Evolutionary conservation across 23 tunicate species (phyloP).

Genomic region (Ascidia mentula): DNA sequence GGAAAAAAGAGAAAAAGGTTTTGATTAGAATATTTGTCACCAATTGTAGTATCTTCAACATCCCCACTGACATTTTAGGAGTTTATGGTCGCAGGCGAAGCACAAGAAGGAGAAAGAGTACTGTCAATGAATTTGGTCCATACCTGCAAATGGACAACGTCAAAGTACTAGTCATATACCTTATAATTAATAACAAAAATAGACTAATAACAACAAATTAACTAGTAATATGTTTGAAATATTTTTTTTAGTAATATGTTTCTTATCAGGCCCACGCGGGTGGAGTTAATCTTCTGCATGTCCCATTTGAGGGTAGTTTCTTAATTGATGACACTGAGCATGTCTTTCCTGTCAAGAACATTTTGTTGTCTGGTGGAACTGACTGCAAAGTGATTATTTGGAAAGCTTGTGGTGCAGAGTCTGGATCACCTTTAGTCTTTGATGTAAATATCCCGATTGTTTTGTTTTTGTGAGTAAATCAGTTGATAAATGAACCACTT

Average conservation of each 20-base stretch:
- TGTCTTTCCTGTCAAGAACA: constrained; percentile 17
- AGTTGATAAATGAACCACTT: too few relatives aligned
- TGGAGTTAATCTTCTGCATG: constrained; percentile 23
- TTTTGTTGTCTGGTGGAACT: constrained; percentile 32
- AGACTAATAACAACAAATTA: too few relatives aligned
- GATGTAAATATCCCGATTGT: constrained; percentile 28
- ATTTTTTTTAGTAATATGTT: background rate
- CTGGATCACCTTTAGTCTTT: background rate
- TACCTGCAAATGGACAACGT: constrained; percentile 8
- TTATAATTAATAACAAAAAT: too few relatives aligned
- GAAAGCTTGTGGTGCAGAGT: constrained; percentile 23
- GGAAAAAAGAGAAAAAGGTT: background rate
- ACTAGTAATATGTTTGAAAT: background rate
- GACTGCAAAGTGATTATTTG: constrained; percentile 44
- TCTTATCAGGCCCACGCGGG: constrained; percentile 55
- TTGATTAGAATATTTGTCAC: background rate
- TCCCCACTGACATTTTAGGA: background rate
- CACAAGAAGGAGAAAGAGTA: constrained; percentile 7
- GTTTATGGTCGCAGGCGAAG: constrained; percentile 22
- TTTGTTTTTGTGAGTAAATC: too few relatives aligned
- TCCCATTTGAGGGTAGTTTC: constrained; percentile 31
- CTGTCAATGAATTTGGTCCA: constrained; percentile 17
- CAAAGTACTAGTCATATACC: too few relatives aligned
- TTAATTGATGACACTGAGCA: background rate
- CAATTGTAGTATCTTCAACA: background rate